phyloP scores from a whole-genome alignment of 1,140 invertebrate genomes.

The Hypsibius dujardini region DNA sequence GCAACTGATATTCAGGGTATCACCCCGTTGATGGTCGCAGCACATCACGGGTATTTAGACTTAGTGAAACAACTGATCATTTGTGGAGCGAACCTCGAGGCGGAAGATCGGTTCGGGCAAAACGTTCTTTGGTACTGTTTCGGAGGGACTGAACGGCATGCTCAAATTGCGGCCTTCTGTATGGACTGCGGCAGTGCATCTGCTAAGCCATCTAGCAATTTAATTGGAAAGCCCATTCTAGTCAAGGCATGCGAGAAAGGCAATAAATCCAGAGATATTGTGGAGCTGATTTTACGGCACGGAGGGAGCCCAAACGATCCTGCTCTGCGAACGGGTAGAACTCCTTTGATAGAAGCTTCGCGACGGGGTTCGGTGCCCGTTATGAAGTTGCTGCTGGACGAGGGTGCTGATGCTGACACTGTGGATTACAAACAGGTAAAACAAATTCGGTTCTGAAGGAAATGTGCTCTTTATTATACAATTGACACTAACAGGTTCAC shows the following conservation, averaged over 20 bases:
- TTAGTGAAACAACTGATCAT: not conserved
- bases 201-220: not conserved
- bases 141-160: conserved; percentile 4
- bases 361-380: not conserved
- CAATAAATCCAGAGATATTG: not conserved
- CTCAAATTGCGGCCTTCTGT: not conserved
- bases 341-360: conserved; percentile 7
- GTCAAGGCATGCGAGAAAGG: conserved; percentile 11
- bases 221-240: not conserved
- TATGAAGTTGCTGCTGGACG: not conserved
- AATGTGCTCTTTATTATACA: too few relatives aligned
- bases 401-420: not conserved
- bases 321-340: not conserved
- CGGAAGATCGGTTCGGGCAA: not conserved
- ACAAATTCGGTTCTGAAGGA: too few relatives aligned
- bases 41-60: not conserved
- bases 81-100: not conserved
- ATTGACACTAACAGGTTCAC: too few relatives aligned
- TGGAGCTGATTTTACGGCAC: not conserved
- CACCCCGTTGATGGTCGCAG: conserved; percentile 12
- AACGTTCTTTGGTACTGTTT: conserved; percentile 13
- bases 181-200: not conserved
- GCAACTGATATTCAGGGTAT: not conserved
- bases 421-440: not conserved
- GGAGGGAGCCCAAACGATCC: not conserved